Conservation (phyloP, 2,113 vertebrate genomes). For the Merops nubicus region DNA sequence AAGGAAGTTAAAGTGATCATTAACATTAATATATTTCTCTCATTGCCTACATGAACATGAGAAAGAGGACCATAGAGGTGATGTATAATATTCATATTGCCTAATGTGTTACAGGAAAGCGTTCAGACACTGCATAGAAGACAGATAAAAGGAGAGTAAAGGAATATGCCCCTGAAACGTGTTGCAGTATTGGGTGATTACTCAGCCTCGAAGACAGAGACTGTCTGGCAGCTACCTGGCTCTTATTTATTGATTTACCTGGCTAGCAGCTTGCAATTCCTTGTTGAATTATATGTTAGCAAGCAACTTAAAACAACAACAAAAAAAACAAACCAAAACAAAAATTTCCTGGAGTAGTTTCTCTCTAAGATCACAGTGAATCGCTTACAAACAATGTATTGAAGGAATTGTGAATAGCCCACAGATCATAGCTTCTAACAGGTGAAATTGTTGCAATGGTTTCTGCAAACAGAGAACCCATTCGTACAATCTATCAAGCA, state of each 20-base stretch:
- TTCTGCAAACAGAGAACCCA: not conserved
- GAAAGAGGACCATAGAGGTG: constrained; percentile 2
- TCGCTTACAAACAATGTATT: not conserved
- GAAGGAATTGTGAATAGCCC: not conserved
- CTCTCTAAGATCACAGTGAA: not conserved
- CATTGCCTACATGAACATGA: not conserved
- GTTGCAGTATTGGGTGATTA: not conserved
- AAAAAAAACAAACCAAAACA: not conserved
- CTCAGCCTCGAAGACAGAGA: constrained; percentile 16
- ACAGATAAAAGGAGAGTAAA: constrained; percentile 7
- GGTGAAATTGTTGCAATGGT: not conserved
- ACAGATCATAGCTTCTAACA: not conserved
- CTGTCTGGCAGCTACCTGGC: not conserved
- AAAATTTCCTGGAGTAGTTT: not conserved
- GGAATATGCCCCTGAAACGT: not conserved
- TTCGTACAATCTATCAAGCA: not conserved
- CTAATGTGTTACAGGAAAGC: constrained; percentile 26
- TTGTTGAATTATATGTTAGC: constrained; percentile 5
- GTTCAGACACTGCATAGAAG: not conserved
- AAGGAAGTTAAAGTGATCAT: not conserved
- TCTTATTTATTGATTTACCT: constrained; percentile 43
- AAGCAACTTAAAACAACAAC: not conserved
- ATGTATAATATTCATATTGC: constrained; percentile 40
- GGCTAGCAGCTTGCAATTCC: not conserved
- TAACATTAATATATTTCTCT: constrained; percentile 31